Evolutionary conservation across 92 coral and sea anemone species (phyloP).

Genomic region (Epizoanthus ramosus): DNA sequence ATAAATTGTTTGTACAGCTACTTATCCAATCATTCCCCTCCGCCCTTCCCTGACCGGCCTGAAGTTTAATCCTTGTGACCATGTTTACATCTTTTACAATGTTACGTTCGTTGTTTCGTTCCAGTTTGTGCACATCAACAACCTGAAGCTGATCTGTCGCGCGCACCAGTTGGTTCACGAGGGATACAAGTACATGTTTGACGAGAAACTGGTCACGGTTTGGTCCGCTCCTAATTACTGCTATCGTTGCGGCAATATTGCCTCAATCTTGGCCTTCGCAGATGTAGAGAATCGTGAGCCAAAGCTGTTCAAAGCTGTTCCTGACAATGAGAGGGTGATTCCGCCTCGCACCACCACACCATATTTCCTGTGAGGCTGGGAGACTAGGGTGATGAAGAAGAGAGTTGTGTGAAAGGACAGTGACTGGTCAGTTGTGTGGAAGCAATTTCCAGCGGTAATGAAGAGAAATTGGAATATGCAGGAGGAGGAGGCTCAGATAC

Average conservation of each 20-base stretch:
- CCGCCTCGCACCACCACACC: constrained; percentile 98
- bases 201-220: constrained; percentile 95
- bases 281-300: constrained; percentile 94
- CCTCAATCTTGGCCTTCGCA: constrained; percentile 92
- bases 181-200: constrained; percentile 99
- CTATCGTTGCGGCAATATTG: constrained; percentile 98
- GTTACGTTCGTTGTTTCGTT: background rate
- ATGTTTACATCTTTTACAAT: background rate
- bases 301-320: constrained; percentile 94
- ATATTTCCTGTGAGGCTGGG: constrained; percentile 69
- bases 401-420: too few relatives aligned
- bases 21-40: too few relatives aligned
- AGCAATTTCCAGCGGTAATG: too few relatives aligned
- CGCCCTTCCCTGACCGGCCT: too few relatives aligned
- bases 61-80: background rate
- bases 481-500: too few relatives aligned
- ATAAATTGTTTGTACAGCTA: too few relatives aligned
- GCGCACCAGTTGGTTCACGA: constrained; percentile 98
- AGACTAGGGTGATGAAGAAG: too few relatives aligned
- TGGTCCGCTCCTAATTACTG: constrained; percentile 99
- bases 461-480: too few relatives aligned
- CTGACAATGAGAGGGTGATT: constrained; percentile 93
- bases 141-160: constrained; percentile 93
- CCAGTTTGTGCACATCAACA: constrained; percentile 97
- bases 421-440: too few relatives aligned